A percentile compares a stretch with the other conserved stretches of the same genome.
These are phyloP conservation scores for Dicrostonyx torquatus DNA, from an alignment of 2,797 vertebrate species.

Conservation along the genomic window DNA sequence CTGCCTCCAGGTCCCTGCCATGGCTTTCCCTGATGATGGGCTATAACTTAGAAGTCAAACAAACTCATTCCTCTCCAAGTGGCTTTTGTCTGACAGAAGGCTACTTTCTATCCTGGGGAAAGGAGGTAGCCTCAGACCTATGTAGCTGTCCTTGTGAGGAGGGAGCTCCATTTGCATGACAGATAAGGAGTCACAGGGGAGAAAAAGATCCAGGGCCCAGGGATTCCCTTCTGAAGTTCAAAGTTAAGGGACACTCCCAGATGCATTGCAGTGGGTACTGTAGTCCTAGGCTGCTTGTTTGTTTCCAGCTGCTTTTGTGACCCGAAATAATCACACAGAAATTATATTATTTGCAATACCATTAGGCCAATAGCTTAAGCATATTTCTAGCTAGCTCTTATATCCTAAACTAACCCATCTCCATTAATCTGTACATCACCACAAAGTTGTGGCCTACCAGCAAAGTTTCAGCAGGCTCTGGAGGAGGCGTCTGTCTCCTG, in stretches of 20 bases:
- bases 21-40: too few species aligned
- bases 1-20: neutral
- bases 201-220: neutral
- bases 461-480: too few species aligned
- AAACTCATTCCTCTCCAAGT: neutral
- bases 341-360: too few species aligned
- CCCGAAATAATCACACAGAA: too few species aligned
- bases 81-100: neutral
- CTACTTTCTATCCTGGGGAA: neutral
- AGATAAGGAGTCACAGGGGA: neutral
- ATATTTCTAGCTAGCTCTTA: too few species aligned
- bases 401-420: too few species aligned
- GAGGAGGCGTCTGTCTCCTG: too few species aligned
- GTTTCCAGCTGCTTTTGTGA: too few species aligned
- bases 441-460: too few species aligned
- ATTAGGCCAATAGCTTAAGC: too few species aligned
- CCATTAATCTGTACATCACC: too few species aligned
- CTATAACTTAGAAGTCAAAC: neutral
- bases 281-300: too few species aligned
- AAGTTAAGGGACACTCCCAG: neutral
- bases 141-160: neutral
- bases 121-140: neutral
- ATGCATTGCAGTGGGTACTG: neutral
- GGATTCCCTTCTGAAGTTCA: neutral
- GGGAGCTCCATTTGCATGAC: neutral